phyloP scores from a whole-genome alignment of 1,140 invertebrate species.

The Aradophagus sp. region DNA sequence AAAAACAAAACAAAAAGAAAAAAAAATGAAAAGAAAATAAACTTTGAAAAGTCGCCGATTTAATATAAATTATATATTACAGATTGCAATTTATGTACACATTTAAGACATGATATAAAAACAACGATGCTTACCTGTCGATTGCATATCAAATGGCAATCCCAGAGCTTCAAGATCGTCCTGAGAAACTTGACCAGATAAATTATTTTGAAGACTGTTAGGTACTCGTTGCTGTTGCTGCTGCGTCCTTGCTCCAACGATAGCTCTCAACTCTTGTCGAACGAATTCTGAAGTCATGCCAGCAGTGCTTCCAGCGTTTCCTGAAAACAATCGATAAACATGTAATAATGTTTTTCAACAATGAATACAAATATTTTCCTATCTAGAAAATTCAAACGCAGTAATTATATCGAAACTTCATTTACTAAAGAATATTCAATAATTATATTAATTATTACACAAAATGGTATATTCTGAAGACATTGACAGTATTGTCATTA shows the following conservation, averaged over 20 bases:
- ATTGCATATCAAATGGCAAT: conserved; percentile 81
- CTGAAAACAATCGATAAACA: conserved; percentile 54
- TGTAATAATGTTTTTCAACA: not conserved
- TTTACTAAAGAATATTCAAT: too few relatives aligned
- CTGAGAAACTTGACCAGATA: conserved; percentile 74
- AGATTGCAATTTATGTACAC: too few relatives aligned
- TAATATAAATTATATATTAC: too few relatives aligned
- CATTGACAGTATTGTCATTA: too few relatives aligned
- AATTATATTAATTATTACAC: too few relatives aligned
- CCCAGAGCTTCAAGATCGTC: conserved; percentile 82
- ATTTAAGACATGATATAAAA: too few relatives aligned
- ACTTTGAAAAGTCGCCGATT: too few relatives aligned
- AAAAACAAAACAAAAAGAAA: too few relatives aligned
- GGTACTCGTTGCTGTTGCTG: conserved; percentile 74
- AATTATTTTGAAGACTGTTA: conserved; percentile 71
- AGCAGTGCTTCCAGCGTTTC: conserved; percentile 64
- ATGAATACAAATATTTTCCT: not conserved
- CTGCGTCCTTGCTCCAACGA: conserved; percentile 87
- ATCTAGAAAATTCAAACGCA: not conserved
- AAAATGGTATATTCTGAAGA: too few relatives aligned
- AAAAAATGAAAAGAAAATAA: too few relatives aligned
- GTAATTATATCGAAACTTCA: not conserved
- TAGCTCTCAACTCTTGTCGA: conserved; percentile 89
- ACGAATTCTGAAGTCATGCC: conserved; percentile 84
- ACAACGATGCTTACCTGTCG: conserved; percentile 79